Percentiles rank a stretch among this genome's conserved stretches.
Conservation (phyloP, 2,888 invertebrate species). For the Lordiphosa fenestrarum region DNA sequence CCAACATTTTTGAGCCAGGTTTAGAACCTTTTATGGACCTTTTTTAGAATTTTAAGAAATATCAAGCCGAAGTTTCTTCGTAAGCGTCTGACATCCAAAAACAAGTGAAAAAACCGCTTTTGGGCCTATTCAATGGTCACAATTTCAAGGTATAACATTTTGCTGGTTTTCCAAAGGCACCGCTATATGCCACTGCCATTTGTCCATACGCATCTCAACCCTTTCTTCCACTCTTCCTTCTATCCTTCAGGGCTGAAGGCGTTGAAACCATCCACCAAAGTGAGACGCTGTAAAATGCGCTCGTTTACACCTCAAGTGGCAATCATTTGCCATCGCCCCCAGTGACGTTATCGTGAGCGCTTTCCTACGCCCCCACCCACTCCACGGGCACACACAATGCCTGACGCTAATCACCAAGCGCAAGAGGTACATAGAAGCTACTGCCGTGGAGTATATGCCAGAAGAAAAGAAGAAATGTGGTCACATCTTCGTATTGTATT, state of each 20-base stretch:
- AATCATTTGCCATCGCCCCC: slow-evolving; percentile 55
- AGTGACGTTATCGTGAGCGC: slow-evolving; percentile 39
- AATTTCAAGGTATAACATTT: too few relatives aligned
- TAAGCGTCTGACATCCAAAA: too few relatives aligned
- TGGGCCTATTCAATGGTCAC: too few relatives aligned
- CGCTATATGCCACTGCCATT: too few relatives aligned
- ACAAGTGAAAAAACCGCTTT: too few relatives aligned
- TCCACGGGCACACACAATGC: not conserved
- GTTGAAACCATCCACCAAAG: slow-evolving; percentile 2
- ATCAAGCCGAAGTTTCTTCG: too few relatives aligned
- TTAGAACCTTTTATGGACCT: too few relatives aligned
- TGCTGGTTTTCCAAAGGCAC: too few relatives aligned
- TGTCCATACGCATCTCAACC: too few relatives aligned
- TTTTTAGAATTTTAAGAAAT: too few relatives aligned
- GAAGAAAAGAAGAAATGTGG: slow-evolving; percentile 15
- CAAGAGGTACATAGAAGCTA: slow-evolving; percentile 1
- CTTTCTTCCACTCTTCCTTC: too few relatives aligned
- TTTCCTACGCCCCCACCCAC: slow-evolving; percentile 6
- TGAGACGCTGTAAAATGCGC: slow-evolving; percentile 63
- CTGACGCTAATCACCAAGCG: slow-evolving; percentile 33
- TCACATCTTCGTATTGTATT: slow-evolving; percentile 6
- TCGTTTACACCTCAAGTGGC: slow-evolving; percentile 70
- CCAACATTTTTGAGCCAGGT: too few relatives aligned
- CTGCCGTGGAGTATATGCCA: not conserved
- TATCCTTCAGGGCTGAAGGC: not conserved